phyloP scores from a whole-genome alignment of 2,113 vertebrate genomes.

The Mesitornis unicolor region DNA sequence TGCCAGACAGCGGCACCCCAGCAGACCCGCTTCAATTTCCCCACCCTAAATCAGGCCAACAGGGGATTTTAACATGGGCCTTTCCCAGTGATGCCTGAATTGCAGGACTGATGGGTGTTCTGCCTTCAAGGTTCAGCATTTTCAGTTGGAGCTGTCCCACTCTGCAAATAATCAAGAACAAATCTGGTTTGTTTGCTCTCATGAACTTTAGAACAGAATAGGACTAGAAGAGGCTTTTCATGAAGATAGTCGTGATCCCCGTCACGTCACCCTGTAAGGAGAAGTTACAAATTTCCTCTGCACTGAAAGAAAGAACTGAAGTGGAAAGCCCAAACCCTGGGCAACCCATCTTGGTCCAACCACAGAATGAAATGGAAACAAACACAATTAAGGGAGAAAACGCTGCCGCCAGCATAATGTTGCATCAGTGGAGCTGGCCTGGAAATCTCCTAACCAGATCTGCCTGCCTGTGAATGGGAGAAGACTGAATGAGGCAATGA shows the following conservation, averaged over 20 bases:
- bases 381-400: background rate
- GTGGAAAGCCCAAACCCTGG: background rate
- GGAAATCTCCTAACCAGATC: background rate
- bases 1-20: background rate
- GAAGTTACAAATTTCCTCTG: conserved; percentile 13
- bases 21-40: background rate
- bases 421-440: background rate
- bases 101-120: background rate
- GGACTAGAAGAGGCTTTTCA: background rate
- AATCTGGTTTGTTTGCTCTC: background rate
- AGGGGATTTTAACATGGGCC: background rate
- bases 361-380: background rate
- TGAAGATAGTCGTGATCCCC: background rate
- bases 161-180: background rate
- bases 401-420: fast-evolving
- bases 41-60: background rate
- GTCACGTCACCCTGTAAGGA: background rate
- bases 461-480: background rate
- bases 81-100: background rate
- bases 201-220: background rate
- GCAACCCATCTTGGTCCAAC: background rate
- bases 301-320: conserved; percentile 3
- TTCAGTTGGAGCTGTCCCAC: background rate
- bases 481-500: background rate
- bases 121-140: background rate